Evolutionary conservation across 2,888 invertebrate genomes (phyloP).

Genomic region (Drosophila meridionalis): DNA sequence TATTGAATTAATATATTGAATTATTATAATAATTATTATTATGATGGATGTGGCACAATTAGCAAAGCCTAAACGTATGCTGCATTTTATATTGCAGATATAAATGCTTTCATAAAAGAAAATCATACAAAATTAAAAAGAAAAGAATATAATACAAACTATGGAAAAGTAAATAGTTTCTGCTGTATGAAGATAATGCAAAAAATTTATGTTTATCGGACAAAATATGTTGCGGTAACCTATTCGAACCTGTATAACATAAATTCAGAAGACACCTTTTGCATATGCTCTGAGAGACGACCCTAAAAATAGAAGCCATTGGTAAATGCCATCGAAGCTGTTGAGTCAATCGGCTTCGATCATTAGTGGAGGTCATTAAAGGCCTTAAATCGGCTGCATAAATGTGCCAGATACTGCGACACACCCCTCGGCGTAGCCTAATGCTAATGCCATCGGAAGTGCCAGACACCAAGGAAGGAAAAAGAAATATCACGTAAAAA

Average conservation of each 20-base stretch:
- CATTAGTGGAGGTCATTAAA: constrained; percentile 78
- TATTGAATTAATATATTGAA: neutral
- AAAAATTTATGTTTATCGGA: neutral
- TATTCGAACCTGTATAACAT: constrained; percentile 4
- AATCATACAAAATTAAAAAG: neutral
- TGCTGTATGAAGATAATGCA: neutral
- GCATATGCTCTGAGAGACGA: neutral
- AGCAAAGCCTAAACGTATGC: constrained; percentile 21
- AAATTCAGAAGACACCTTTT: constrained; percentile 14
- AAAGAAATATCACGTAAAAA: constrained; percentile 49
- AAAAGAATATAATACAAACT: too few species aligned
- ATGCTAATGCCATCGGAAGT: constrained; percentile 28
- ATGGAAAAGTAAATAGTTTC: neutral
- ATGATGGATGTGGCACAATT: neutral
- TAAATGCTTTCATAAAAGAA: too few species aligned
- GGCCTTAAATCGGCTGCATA: constrained; percentile 62
- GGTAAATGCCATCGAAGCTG: constrained; percentile 52
- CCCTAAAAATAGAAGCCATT: constrained; percentile 60
- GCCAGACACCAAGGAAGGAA: constrained; percentile 13
- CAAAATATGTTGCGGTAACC: neutral
- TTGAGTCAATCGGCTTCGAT: constrained; percentile 74
- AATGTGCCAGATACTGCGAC: constrained; percentile 23
- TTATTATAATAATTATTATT: neutral
- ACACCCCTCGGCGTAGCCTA: constrained; percentile 41
- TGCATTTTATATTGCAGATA: neutral